Conservation (phyloP, 1,140 invertebrate species). For the Acromyrmex heyeri region DNA sequence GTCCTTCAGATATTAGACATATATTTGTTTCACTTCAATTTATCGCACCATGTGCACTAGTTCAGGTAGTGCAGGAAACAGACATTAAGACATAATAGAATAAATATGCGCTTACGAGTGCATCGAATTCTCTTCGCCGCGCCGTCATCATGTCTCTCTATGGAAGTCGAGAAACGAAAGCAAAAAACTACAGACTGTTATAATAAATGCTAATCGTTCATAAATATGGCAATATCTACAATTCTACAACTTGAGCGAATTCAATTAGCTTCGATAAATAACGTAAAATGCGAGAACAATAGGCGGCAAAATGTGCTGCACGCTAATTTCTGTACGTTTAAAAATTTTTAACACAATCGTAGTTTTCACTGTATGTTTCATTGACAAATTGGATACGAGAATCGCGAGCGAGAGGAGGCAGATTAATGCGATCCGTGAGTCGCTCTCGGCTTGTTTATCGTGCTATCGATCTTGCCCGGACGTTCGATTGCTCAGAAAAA, state of each 20-base stretch:
- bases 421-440: constrained; percentile 52
- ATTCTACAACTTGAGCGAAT: not conserved
- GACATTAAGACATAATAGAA: not conserved
- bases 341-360: constrained; percentile 43
- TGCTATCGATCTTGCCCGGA: constrained; percentile 34
- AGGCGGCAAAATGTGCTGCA: not conserved
- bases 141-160: not conserved
- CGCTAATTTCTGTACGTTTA: not conserved
- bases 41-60: no score
- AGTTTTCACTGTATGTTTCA: constrained; percentile 3
- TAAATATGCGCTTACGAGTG: not conserved
- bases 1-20: not conserved
- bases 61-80: no score
- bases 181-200: constrained; percentile 9
- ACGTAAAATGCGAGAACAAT: not conserved
- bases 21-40: no score
- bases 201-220: not conserved
- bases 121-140: not conserved
- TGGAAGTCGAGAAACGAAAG: not conserved
- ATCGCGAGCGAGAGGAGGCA: constrained; percentile 14
- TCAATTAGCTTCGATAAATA: constrained; percentile 38
- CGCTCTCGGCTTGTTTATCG: constrained; percentile 45
- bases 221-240: not conserved
- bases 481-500: constrained; percentile 54
- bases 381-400: constrained; percentile 49